Evolutionary conservation across 2,113 vertebrate genomes (phyloP), one percentile per base, ranked within the genome.

Genomic region (Camelus dromedarius): DNA sequence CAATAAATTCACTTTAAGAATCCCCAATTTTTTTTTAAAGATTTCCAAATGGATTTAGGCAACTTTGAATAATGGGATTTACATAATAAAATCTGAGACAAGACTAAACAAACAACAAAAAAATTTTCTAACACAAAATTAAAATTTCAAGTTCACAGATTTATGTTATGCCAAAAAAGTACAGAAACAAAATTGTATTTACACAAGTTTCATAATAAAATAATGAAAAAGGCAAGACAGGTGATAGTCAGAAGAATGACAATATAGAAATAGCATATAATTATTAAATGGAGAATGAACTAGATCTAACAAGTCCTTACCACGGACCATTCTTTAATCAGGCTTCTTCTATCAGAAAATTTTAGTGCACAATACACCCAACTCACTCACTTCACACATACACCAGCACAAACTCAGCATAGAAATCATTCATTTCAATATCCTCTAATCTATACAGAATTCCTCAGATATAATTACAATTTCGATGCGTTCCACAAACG

Each of bases 21-120:
- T 99, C 99, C 99, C 99, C 99, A 99, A 99, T 99, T 99, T 99
- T 99, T 99, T 99, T 99, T 99, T 99, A 99, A 99, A 99, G 99
- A 99, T 99, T 99, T 99, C 99, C 99, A 99, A 99, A 99, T 99
- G 99, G 99, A 99, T 99, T 99, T 99, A 99, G 99, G 99, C 99
- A 99, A 99, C 99, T 99, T 99, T 99, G 99, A 99, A 99, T 99
- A 99, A 99, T 99, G 99, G 99, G 99, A 99, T 99, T 99, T 99
- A 99, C 99, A 99, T 99, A 98, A 99, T 99, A 99, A 99, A 99
- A 99, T 99, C 99, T 99, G 98, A 99, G 99, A 99, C 99, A 99
- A 99, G 98, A 99, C 99, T 99, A 99, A 99, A 99, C 98, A 98
- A 99, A 99, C 98, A 98, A 97, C 93, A 96, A 97, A 98, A 98